Conservation (phyloP, 1,140 invertebrate genomes). For the Octopus sinensis region DNA sequence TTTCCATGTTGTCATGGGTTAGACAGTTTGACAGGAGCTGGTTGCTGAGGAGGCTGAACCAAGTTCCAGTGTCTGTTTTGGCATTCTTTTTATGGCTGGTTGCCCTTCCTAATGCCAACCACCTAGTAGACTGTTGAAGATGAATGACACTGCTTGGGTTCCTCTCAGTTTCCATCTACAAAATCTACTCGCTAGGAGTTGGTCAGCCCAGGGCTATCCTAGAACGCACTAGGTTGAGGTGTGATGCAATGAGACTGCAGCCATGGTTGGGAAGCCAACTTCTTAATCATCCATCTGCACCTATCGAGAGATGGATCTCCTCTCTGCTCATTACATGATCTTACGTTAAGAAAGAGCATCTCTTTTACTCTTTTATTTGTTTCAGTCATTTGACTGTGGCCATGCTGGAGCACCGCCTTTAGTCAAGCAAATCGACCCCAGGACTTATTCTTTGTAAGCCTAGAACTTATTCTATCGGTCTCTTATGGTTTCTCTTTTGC, state of each 20-base stretch:
- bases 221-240: neutral
- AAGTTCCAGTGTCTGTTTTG: too few relatives aligned
- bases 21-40: too few relatives aligned
- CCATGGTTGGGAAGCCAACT: neutral
- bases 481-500: too few relatives aligned
- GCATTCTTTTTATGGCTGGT: too few relatives aligned
- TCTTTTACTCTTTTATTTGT: neutral
- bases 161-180: neutral
- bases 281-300: neutral
- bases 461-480: neutral
- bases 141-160: too few relatives aligned
- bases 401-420: neutral
- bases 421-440: neutral
- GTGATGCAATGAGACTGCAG: neutral
- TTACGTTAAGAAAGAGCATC: neutral
- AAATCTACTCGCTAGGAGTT: neutral
- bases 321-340: neutral
- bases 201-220: neutral
- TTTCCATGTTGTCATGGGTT: too few relatives aligned
- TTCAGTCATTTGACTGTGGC: neutral
- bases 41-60: too few relatives aligned
- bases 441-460: neutral
- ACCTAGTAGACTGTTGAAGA: too few relatives aligned
- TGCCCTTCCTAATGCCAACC: too few relatives aligned
- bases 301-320: neutral